These are phyloP conservation scores for Galeopsomyia nigrocyanea DNA, from an alignment of 2,888 invertebrate genomes.

Conservation along the genomic window DNA sequence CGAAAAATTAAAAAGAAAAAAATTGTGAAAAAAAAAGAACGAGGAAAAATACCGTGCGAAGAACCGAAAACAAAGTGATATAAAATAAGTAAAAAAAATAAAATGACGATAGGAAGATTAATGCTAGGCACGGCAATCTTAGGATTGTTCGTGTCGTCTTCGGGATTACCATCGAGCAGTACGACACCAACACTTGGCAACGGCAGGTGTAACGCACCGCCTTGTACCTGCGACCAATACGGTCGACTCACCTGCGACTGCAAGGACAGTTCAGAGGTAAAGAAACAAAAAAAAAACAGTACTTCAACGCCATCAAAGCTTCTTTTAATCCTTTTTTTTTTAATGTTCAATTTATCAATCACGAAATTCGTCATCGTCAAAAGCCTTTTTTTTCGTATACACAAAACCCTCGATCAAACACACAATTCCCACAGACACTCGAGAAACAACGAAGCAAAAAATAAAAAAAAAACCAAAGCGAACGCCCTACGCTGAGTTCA, in stretches of 20 bases:
- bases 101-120: slow-evolving; percentile 47
- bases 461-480: too few relatives aligned
- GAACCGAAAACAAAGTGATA: slow-evolving; percentile 33
- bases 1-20: too few relatives aligned
- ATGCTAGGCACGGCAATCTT: slow-evolving; percentile 63
- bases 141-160: slow-evolving; percentile 60
- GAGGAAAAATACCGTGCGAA: background rate
- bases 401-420: too few relatives aligned
- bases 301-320: too few relatives aligned
- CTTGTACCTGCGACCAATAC: slow-evolving; percentile 73
- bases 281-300: too few relatives aligned
- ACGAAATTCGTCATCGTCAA: too few relatives aligned
- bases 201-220: slow-evolving; percentile 71
- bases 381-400: too few relatives aligned
- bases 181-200: slow-evolving; percentile 52
- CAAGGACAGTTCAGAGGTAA: slow-evolving; percentile 70
- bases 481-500: slow-evolving; percentile 8
- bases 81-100: too few relatives aligned
- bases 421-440: too few relatives aligned
- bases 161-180: slow-evolving; percentile 47
- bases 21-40: background rate
- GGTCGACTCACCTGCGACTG: slow-evolving; percentile 74
- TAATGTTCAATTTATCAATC: background rate
- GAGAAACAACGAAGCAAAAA: too few relatives aligned
- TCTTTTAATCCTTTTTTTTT: too few relatives aligned